Percentiles rank a stretch among this genome's conserved stretches.
Conservation (phyloP, 1,140 invertebrate genomes). For the Brachystomella parvula region DNA sequence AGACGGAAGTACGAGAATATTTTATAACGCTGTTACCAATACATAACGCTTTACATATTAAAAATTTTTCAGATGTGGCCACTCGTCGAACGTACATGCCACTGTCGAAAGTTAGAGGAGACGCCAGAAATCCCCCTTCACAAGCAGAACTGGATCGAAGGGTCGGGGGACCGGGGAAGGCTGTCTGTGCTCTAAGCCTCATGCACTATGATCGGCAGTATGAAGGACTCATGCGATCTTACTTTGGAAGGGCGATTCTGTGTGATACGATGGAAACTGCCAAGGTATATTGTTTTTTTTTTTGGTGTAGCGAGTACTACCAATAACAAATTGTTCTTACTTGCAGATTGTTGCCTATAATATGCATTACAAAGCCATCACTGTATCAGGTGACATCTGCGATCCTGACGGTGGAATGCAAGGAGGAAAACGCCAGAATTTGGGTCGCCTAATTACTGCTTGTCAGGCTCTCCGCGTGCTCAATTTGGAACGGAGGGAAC, state of each 20-base stretch:
- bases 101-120: conserved; percentile 62
- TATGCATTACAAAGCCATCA: conserved; percentile 66
- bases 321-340: too few species aligned
- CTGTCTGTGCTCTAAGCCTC: conserved; percentile 70
- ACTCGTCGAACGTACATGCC: conserved; percentile 56
- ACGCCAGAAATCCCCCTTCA: conserved; percentile 60
- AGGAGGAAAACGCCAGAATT: conserved; percentile 46
- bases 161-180: conserved; percentile 65
- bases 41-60: neutral
- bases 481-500: neutral
- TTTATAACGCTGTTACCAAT: neutral
- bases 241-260: conserved; percentile 80
- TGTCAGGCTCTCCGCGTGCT: conserved; percentile 8
- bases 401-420: conserved; percentile 82
- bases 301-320: neutral
- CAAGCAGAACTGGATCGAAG: conserved; percentile 38
- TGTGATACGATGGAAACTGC: conserved; percentile 74
- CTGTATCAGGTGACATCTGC: conserved; percentile 83
- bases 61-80: neutral
- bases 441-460: conserved; percentile 13
- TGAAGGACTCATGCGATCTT: conserved; percentile 72
- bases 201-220: conserved; percentile 65
- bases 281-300: conserved; percentile 43
- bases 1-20: conserved; percentile 50
- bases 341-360: conserved; percentile 62